Evolutionary conservation across 53 echinoderm and acorn worm genomes (phyloP).

Genomic region (Stichopus horrens): DNA sequence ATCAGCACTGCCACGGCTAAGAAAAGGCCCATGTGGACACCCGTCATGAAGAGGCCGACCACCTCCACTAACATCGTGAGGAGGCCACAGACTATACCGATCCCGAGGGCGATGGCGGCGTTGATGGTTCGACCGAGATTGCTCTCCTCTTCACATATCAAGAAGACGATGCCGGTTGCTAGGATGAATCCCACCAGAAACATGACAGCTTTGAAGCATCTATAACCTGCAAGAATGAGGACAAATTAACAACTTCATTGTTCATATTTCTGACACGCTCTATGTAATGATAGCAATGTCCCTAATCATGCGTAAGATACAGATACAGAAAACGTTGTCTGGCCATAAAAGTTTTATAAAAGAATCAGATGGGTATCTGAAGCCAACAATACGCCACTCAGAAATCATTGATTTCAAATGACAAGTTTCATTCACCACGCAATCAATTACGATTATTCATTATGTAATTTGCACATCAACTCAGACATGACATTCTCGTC

Average conservation of each 20-base stretch:
- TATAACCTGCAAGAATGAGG: conserved; percentile 79
- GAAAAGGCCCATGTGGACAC: conserved; percentile 91
- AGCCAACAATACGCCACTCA: too few species aligned
- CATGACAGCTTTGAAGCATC: conserved; percentile 98
- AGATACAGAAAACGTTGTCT: too few species aligned
- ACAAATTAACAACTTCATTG: background rate
- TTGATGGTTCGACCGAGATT: conserved; percentile 71
- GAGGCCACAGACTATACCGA: conserved; percentile 89
- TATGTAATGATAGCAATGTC: too few species aligned
- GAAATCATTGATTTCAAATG: too few species aligned
- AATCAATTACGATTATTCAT: too few species aligned
- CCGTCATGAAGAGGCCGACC: conserved; percentile 95
- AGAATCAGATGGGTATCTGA: too few species aligned
- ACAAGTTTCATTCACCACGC: too few species aligned
- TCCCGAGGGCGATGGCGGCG: conserved; percentile 80
- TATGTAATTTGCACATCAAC: too few species aligned
- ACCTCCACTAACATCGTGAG: conserved; percentile 91
- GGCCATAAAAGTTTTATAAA: too few species aligned
- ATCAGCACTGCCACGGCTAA: conserved; percentile 67
- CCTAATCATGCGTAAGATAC: too few species aligned
- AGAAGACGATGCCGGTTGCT: conserved; percentile 74
- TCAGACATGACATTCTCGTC: too few species aligned
- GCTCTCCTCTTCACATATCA: conserved; percentile 88
- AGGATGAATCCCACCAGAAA: conserved; percentile 96
- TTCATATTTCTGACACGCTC: background rate